Conservation (phyloP, 2,113 vertebrate species). For the Prionailurus viverrinus region DNA sequence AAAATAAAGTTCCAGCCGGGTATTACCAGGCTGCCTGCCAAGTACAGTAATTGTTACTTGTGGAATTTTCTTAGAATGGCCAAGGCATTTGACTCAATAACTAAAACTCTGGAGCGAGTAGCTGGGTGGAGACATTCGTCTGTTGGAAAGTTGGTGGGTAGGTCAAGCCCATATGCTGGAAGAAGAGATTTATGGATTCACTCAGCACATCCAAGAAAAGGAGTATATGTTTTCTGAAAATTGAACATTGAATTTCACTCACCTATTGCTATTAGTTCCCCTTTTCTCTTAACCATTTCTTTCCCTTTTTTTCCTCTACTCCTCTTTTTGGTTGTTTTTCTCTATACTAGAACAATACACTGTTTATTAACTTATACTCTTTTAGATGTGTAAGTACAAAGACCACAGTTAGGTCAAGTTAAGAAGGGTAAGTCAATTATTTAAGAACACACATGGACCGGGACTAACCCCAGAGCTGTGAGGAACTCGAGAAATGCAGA, state of each 20-base stretch:
- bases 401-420: neutral
- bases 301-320: neutral
- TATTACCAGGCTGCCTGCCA: constrained; percentile 70
- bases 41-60: constrained; percentile 80
- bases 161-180: constrained; percentile 50
- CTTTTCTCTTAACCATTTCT: constrained; percentile 1
- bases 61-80: constrained; percentile 80
- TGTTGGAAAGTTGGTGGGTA: constrained; percentile 44
- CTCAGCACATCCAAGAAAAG: constrained; percentile 44
- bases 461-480: neutral
- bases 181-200: constrained; percentile 48
- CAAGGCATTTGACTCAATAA: constrained; percentile 73
- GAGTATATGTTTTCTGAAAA: constrained; percentile 13
- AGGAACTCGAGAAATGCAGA: neutral
- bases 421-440: neutral
- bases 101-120: constrained; percentile 69
- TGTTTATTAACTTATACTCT: neutral
- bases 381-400: neutral
- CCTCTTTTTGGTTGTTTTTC: neutral
- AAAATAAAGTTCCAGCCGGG: constrained; percentile 58
- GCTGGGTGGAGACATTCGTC: constrained; percentile 69
- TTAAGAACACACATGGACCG: neutral
- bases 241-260: neutral
- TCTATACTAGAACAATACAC: neutral
- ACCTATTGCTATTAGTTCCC: neutral